phyloP scores from a whole-genome alignment of 2,888 invertebrate species.

The Reticulitermes lucifugus region DNA sequence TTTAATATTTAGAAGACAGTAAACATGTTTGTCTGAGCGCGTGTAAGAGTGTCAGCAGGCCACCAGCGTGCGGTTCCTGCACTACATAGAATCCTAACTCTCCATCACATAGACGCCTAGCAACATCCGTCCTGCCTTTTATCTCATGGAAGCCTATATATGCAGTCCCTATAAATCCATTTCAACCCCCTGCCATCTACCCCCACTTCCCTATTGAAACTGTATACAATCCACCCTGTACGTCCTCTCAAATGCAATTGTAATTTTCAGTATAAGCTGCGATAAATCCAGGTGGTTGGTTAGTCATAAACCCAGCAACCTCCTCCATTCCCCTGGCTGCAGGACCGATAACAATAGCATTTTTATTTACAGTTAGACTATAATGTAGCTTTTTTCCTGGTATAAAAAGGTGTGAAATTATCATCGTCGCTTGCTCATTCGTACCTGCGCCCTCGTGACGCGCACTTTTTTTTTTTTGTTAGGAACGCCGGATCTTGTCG shows the following conservation, averaged over 20 bases:
- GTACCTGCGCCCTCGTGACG: slow-evolving; percentile 30
- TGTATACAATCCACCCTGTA: slow-evolving; percentile 40
- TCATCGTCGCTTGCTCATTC: slow-evolving; percentile 16
- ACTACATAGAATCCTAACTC: background rate
- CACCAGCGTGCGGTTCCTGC: background rate
- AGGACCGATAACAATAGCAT: slow-evolving; percentile 39
- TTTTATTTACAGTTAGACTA: slow-evolving; percentile 46
- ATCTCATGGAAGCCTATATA: slow-evolving; percentile 35
- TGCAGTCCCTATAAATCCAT: slow-evolving; percentile 49
- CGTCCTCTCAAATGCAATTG: slow-evolving; percentile 50
- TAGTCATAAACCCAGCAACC: slow-evolving; percentile 38
- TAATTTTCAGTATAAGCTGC: slow-evolving; percentile 52
- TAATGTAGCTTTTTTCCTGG: slow-evolving; percentile 29
- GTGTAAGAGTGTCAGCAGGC: too few species aligned
- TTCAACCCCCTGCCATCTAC: slow-evolving; percentile 32
- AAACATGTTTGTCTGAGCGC: too few species aligned
- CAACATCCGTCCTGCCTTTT: slow-evolving; percentile 39
- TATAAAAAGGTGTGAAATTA: slow-evolving; percentile 42
- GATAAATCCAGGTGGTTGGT: slow-evolving; percentile 52
- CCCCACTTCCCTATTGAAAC: slow-evolving; percentile 47
- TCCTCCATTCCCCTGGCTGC: slow-evolving; percentile 14
- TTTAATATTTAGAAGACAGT: too few species aligned
- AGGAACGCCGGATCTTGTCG: slow-evolving; percentile 5
- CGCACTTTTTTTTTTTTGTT: background rate
- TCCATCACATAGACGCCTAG: slow-evolving; percentile 26